phyloP scores from a whole-genome alignment of 2,113 vertebrate genomes.

The Scomber scombrus region DNA sequence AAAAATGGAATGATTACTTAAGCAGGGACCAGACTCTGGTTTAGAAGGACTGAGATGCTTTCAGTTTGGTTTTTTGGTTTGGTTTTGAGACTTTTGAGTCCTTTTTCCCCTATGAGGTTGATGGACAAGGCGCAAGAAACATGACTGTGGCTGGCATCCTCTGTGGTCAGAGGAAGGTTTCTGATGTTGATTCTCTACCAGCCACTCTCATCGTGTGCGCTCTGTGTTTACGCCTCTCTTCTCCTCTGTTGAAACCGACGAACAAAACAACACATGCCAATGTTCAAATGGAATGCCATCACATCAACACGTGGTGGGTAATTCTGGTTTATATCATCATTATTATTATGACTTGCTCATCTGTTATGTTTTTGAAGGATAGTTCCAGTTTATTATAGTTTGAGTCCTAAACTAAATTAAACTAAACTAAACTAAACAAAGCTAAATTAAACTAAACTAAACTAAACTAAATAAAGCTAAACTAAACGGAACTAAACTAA shows the following conservation, averaged over 20 bases:
- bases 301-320: background rate
- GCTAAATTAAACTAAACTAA: too few species aligned
- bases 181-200: background rate
- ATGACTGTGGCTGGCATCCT: background rate
- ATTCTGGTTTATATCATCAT: background rate
- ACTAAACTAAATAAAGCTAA: too few species aligned
- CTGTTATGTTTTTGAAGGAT: background rate
- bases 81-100: constrained; percentile 34
- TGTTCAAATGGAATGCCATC: background rate
- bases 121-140: constrained; percentile 26
- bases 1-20: constrained; percentile 60
- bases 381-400: background rate
- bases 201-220: background rate
- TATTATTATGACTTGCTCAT: background rate
- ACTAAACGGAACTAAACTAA: too few species aligned
- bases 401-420: too few species aligned
- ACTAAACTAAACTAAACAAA: too few species aligned
- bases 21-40: constrained; percentile 42
- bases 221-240: background rate
- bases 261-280: background rate
- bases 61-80: constrained; percentile 52
- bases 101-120: constrained; percentile 32
- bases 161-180: background rate
- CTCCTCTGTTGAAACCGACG: background rate
- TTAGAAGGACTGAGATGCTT: constrained; percentile 32